Conservation (phyloP, 2,797 vertebrate genomes). For the Hapalemur alaotrensis region DNA sequence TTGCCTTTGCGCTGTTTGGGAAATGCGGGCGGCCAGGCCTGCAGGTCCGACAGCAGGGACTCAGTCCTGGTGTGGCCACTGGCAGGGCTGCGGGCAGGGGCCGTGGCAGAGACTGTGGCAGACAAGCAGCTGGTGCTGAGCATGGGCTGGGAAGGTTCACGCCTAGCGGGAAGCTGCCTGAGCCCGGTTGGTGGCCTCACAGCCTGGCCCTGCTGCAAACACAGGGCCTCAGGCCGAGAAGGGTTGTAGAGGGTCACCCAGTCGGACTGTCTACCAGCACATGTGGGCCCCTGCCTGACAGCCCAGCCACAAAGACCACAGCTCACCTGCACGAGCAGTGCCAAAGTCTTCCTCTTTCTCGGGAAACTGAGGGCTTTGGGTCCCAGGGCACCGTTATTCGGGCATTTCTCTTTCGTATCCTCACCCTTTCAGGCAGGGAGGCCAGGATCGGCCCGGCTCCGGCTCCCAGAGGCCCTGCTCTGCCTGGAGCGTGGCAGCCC, state of each 20-base stretch:
- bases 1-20: neutral
- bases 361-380: neutral
- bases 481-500: neutral
- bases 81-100: neutral
- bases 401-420: neutral
- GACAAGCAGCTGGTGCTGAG: neutral
- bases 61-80: neutral
- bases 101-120: rapidly evolving
- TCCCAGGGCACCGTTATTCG: neutral
- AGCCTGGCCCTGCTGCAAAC: neutral
- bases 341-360: neutral
- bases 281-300: too few relatives aligned
- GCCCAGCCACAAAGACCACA: neutral
- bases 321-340: rapidly evolving
- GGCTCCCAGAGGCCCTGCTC: neutral
- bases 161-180: neutral
- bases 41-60: neutral
- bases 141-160: neutral
- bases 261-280: neutral
- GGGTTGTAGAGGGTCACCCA: neutral
- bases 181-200: neutral
- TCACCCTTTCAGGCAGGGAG: neutral
- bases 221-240: neutral
- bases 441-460: neutral
- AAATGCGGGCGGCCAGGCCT: neutral